Evolutionary conservation across 1,140 invertebrate genomes (phyloP).

Genomic region (Thereuonema tuberculata): DNA sequence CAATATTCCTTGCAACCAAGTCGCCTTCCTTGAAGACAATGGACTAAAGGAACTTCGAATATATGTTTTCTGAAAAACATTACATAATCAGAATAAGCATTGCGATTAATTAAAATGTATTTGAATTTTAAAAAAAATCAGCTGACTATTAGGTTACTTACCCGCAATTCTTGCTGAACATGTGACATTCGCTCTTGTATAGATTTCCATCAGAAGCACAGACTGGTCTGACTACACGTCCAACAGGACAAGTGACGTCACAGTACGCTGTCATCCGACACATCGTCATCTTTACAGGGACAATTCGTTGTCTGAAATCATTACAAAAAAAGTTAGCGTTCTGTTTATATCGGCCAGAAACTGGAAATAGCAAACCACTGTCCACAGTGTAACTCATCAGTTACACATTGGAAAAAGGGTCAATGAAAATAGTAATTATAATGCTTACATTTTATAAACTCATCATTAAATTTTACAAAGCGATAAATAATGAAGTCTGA

Average conservation of each 20-base stretch:
- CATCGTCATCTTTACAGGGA: constrained; percentile 57
- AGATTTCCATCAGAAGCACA: constrained; percentile 85
- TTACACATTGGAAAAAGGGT: too few relatives aligned
- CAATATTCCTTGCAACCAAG: constrained; percentile 73
- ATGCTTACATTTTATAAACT: too few relatives aligned
- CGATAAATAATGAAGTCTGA: too few relatives aligned
- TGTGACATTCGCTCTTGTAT: constrained; percentile 83
- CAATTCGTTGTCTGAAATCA: constrained; percentile 46
- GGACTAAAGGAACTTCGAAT: constrained; percentile 68
- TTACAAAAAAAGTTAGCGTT: neutral
- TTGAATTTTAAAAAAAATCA: neutral
- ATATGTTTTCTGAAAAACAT: constrained; percentile 65
- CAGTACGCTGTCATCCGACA: constrained; percentile 68
- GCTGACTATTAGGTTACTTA: constrained; percentile 31
- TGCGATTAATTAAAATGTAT: neutral
- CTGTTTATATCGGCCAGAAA: too few relatives aligned
- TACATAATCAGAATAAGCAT: neutral
- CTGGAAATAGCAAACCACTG: too few relatives aligned
- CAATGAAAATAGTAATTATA: too few relatives aligned
- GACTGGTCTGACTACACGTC: constrained; percentile 55
- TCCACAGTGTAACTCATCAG: too few relatives aligned
- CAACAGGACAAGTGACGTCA: constrained; percentile 50
- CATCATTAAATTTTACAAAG: too few relatives aligned
- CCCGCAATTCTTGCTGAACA: constrained; percentile 84
- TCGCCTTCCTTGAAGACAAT: constrained; percentile 53